Evolutionary conservation across 2,888 invertebrate genomes (phyloP), one percentile per base, ranked within the genome.

Genomic region (Amphimallon solstitiale): DNA sequence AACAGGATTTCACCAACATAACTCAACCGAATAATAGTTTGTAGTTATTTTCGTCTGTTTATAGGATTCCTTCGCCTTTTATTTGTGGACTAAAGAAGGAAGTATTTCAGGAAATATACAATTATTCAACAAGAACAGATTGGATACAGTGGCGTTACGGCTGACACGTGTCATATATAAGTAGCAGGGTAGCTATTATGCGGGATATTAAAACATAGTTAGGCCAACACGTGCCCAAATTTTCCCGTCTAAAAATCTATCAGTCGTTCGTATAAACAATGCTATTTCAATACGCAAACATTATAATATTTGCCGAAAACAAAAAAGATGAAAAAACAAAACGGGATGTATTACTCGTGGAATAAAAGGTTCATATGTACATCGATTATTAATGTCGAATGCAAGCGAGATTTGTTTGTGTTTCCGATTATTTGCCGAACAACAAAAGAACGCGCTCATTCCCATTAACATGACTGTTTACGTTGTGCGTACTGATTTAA

Each of bases 361-460:
- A 62, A 62, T 37, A 62, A 62, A 49, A 51, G 37, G 23, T 19
- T 17, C 21, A 14, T 21, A 46, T 9, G 23, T 29, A 45, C 21
- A 48, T 60, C 49, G 46, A 62, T 62, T 46, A 62, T 62, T 62
- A 62, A 29, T 49, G 49, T 62, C n/a, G 21, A 38, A 61, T 35
- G 23, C 17, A 51, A 37, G 29, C 37, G 49, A 29, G 12, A 19
- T 35, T 19, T 65, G 60, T 65, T 65, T 65, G 65, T 61, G 43
- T 52, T 61, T 61, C 60, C 45, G 61, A 61, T 65, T 71, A 66
- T 68, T 69, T 71, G 66, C 65, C 4, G 51, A 54, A 67, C 35
- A 62, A 71, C 70, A 71, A 71, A 67, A 66, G 68, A 65, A 54
- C 62, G 65, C 65, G 66, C 63, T 68, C 65, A 54, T 54, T 67